These are phyloP conservation scores for Tetanocera ferruginea DNA, from an alignment of 2,888 invertebrate genomes.

Conservation along the genomic window DNA sequence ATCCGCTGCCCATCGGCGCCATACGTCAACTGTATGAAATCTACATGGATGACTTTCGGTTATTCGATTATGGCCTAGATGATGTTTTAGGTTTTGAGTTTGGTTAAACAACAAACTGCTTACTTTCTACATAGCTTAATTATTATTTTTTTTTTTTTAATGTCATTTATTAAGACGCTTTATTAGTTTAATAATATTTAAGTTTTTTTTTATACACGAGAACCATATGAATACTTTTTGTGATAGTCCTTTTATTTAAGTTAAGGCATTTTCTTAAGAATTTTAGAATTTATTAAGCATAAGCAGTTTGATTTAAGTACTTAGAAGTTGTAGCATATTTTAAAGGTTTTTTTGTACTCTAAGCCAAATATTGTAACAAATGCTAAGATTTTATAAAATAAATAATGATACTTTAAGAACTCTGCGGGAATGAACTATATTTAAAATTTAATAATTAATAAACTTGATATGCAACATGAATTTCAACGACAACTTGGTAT, in stretches of 20 bases:
- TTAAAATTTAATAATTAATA: too few relatives aligned
- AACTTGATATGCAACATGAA: too few relatives aligned
- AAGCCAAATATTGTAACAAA: too few relatives aligned
- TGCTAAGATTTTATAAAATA: too few relatives aligned
- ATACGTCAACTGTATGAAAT: slow-evolving; percentile 80
- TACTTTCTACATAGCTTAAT: not conserved
- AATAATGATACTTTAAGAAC: too few relatives aligned
- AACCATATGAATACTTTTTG: slow-evolving; percentile 14
- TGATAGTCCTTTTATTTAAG: slow-evolving; percentile 5
- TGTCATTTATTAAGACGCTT: slow-evolving; percentile 54
- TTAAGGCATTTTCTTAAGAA: too few relatives aligned
- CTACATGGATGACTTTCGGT: slow-evolving; percentile 83
- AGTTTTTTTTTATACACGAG: slow-evolving; percentile 13
- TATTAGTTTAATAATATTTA: slow-evolving; percentile 36
- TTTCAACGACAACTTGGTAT: too few relatives aligned
- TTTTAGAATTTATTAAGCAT: too few relatives aligned
- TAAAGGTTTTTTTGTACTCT: too few relatives aligned
- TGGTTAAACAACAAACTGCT: slow-evolving; percentile 67
- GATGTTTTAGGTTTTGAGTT: slow-evolving; percentile 85
- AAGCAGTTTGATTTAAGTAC: too few relatives aligned
- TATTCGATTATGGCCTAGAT: slow-evolving; percentile 85
- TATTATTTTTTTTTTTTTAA: slow-evolving; percentile 20
- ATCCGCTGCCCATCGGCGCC: slow-evolving; percentile 78
- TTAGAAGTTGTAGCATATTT: too few relatives aligned
- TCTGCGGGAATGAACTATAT: too few relatives aligned